Base-by-base conservation (phyloP, 2,113 vertebrate genomes). In the Sciurus niger region DNA sequence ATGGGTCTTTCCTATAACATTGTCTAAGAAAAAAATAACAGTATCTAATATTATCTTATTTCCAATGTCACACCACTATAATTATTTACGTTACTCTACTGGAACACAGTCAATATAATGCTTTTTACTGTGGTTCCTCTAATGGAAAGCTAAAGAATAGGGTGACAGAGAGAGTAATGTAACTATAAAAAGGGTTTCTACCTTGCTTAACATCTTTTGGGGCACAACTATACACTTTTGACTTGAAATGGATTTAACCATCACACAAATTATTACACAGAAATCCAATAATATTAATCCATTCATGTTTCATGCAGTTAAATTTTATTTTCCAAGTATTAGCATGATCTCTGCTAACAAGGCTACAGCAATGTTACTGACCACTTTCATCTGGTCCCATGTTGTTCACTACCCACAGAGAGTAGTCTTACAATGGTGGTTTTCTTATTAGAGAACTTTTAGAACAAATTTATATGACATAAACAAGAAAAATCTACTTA, bases 211-310 rank as follows among this genome's bases (percentile, higher is more conserved):
- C 34, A 92, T 48, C 51, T 93, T 96, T 92, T 53, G 43, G 60
- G 58, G 37, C 30, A 94, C 24, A 65, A 51, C 24, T 63, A 83
- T 8, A 12, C 4, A 65, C 40, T 82, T 55, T 76, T 70, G 60
- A 40, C 84, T 96, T 16, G 74, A 89, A 95, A 92, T 37, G 51
- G 34, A 95, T 73, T 87, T 77, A 94, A 87, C 76, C 13, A 84
- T 22, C 14, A 95, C 60, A 90, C 13, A 83, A 93, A 85, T 83
- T 96, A 82, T 58, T 82, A 95, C 25, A 68, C 7, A 86, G 28
- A 58, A 79, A 91, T 76, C 78, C 25, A 89, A 9, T 68, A 89
- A 83, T 84, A 90, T 53, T 34, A 90, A 73, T 34, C 32, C 13
- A 87, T n/a, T 58, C 53, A 24, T 63, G 30, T 32, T 70, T 84